phyloP scores from a whole-genome alignment of 2,113 vertebrate species.

The Cromileptes altivelis region DNA sequence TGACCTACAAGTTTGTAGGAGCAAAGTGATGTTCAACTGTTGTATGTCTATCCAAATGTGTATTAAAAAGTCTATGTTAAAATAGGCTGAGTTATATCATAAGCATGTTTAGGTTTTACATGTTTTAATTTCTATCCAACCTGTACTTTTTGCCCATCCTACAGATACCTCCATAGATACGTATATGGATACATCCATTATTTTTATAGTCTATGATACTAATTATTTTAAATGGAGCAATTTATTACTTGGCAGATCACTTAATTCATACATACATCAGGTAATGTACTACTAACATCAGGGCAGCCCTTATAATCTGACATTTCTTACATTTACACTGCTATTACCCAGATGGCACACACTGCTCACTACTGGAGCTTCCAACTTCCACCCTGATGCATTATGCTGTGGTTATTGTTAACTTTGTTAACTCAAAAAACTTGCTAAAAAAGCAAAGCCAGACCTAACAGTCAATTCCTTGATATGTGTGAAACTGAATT shows the following conservation, averaged over 20 bases:
- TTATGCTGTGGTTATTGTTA: background rate
- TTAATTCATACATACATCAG: background rate
- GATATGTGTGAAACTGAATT: background rate
- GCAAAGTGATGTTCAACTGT: too few relatives aligned
- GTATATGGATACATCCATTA: too few relatives aligned
- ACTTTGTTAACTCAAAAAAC: too few relatives aligned
- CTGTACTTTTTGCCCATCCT: background rate
- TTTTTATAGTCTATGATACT: too few relatives aligned
- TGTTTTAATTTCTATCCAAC: background rate
- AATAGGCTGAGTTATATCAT: background rate
- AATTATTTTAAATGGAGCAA: background rate
- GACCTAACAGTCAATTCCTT: background rate
- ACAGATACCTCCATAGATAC: too few relatives aligned
- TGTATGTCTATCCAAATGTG: background rate
- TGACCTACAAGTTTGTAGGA: too few relatives aligned
- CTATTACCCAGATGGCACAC: background rate
- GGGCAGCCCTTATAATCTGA: background rate
- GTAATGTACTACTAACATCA: background rate
- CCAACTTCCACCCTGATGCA: background rate
- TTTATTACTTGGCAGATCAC: background rate
- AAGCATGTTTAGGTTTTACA: background rate
- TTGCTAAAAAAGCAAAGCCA: background rate
- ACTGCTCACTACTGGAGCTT: background rate
- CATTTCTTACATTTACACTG: background rate
- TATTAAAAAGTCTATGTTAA: background rate